Base-by-base conservation (phyloP, 2,797 vertebrate species). In the Manis crassicaudata region DNA sequence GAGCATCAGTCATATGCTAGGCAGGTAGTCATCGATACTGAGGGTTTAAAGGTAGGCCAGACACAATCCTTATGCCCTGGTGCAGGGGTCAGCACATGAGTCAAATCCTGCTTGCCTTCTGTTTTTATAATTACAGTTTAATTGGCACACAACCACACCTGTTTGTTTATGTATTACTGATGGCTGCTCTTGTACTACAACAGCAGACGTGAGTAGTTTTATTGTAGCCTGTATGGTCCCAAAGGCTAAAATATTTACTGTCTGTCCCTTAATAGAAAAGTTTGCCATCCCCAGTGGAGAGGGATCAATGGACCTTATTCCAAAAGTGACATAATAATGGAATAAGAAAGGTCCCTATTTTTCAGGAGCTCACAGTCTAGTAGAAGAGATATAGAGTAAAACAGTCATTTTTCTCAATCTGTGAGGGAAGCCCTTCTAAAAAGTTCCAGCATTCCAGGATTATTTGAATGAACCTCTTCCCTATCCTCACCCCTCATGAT, bases 321-420 rank as follows among this genome's bases (percentile, higher is more conserved):
- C 17, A 90, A 93, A 88, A 65, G 50, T 83, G 32, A 65, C 20
- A 54, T 94, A 29, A 94, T 79, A 88, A 72, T 72, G 27, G 21
- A 88, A 29, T 43, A 80, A 35, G 32, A 67, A 77, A 63, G 8
- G 27, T 52, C 2, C 46, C 18, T 70, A 67, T 21, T n/a, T 82
- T 93, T 72, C 12, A 87, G 29, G 75, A 83, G 35, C 2, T 84
- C 54, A 87, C n/a, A 75, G 70, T 54, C 58, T 83, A 88, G 13
- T 37, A 88, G 40, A 29, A n/a, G 37, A 73, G 60, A 77, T 23
- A 58, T 3, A 77, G 29, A 72, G 7, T 7, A 52, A 87, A 90
- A 92, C 20, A 56, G 46, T 79, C n/a, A 21, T 92, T 88, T 85
- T 67, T 54, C 58, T 58, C 84, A 52, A 88, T 46, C 84, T 92